Percentiles rank a stretch among this genome's conserved stretches.
These are phyloP conservation scores for Drosophila phalerata DNA, from an alignment of 2,888 invertebrate species.

Conservation along the genomic window DNA sequence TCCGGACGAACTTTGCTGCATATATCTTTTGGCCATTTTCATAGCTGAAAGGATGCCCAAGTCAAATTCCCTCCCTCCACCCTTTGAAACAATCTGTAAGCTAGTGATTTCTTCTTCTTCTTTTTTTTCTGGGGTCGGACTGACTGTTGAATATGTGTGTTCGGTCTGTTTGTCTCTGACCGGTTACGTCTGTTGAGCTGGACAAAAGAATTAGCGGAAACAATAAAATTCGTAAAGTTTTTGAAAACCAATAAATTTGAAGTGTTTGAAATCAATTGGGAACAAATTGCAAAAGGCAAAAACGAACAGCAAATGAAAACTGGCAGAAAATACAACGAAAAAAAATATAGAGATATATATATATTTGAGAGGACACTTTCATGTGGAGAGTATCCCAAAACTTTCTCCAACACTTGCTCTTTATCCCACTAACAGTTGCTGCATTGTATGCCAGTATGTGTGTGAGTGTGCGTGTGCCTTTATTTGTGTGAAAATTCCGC, in stretches of 20 bases:
- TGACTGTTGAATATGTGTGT: conserved; percentile 46
- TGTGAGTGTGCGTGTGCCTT: conserved; percentile 36
- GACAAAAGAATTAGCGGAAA: conserved; percentile 82
- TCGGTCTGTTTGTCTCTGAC: conserved; percentile 33
- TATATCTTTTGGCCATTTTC: conserved; percentile 51
- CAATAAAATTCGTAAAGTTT: conserved; percentile 78
- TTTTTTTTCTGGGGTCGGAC: background rate
- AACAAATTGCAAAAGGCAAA: conserved; percentile 76
- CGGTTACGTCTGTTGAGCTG: conserved; percentile 51
- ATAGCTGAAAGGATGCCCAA: conserved; percentile 36
- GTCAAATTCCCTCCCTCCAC: background rate
- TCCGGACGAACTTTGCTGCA: conserved; percentile 64
- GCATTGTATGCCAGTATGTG: conserved; percentile 16
- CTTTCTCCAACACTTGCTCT: conserved; percentile 20
- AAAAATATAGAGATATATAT: conserved; percentile 24
- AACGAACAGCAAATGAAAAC: conserved; percentile 49
- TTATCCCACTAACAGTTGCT: conserved; percentile 4
- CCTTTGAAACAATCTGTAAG: conserved; percentile 5
- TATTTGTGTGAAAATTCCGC: conserved; percentile 65
- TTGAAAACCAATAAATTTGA: conserved; percentile 78
- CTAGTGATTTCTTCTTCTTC: background rate
- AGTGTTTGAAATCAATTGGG: conserved; percentile 78
- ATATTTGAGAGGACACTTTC: conserved; percentile 39
- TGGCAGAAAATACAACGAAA: conserved; percentile 25
- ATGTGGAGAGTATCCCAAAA: conserved; percentile 39